Evolutionary conservation across 2,797 vertebrate genomes (phyloP).

Genomic region (Aselliscus stoliczkanus): DNA sequence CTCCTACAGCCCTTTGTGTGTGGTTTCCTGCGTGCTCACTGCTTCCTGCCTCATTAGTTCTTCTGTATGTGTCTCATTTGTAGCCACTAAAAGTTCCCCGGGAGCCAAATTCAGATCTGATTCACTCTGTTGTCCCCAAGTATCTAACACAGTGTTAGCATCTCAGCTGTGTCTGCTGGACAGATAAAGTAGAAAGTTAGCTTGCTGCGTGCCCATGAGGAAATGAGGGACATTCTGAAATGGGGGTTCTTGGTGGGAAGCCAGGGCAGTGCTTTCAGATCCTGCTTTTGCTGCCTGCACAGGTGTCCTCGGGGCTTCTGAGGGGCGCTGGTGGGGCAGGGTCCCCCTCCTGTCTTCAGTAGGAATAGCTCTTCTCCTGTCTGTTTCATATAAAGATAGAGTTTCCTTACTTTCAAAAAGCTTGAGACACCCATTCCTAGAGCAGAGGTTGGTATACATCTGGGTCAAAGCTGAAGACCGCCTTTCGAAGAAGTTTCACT

Average conservation of each 20-base stretch:
- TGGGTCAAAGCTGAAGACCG: not conserved
- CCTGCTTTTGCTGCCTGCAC: not conserved
- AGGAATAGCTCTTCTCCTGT: not conserved
- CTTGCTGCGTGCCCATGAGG: not conserved
- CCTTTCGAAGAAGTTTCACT: not conserved
- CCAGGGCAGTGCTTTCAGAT: not conserved
- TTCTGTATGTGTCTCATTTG: not conserved
- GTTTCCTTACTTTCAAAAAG: not conserved
- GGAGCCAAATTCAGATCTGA: not conserved
- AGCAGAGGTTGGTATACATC: not conserved
- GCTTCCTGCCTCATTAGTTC: not conserved
- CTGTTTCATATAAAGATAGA: not conserved
- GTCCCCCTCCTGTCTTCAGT: not conserved
- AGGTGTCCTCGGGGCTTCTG: not conserved
- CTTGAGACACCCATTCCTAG: not conserved
- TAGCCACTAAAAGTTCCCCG: not conserved
- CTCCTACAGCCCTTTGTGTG: rapidly evolving
- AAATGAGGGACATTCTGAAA: not conserved
- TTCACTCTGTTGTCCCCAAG: not conserved
- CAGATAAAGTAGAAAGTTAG: not conserved
- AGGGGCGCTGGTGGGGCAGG: not conserved
- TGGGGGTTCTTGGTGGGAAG: not conserved
- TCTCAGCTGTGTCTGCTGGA: not conserved
- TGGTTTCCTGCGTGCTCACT: not conserved
- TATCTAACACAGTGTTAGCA: no score